Percentiles rank a stretch among this genome's conserved stretches.
Conservation (phyloP, 1,140 invertebrate genomes). For the Marisa cornuarietis region DNA sequence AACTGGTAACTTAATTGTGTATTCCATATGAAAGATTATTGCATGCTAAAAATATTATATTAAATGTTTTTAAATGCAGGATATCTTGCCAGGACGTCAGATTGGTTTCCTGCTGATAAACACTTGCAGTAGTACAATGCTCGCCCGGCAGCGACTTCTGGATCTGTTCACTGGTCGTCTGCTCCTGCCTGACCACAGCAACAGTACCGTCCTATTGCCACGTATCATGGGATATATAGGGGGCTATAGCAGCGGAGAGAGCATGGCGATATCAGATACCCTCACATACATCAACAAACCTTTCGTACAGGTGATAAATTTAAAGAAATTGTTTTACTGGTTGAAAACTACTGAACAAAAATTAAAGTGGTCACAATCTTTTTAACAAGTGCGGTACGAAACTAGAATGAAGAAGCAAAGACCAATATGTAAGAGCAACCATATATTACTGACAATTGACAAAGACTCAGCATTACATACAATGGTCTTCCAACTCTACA, state of each 20-base stretch:
- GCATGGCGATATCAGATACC: conserved; percentile 17
- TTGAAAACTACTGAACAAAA: no score
- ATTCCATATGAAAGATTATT: background rate
- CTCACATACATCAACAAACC: background rate
- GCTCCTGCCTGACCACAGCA: conserved; percentile 62
- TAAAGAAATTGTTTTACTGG: no score
- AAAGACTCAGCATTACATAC: no score
- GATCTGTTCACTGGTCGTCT: background rate
- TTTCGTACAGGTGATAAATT: conserved; percentile 6
- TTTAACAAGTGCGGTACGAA: no score
- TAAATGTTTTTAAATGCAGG: background rate
- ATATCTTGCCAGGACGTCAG: background rate
- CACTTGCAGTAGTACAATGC: background rate
- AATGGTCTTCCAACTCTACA: no score
- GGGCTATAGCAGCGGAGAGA: conserved; percentile 13
- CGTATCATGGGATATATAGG: conserved; percentile 32
- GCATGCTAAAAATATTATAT: background rate
- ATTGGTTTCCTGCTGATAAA: conserved; percentile 15
- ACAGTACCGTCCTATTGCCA: conserved; percentile 71
- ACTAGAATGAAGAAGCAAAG: no score
- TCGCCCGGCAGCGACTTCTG: conserved; percentile 2
- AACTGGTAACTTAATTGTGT: no score
- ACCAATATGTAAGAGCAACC: no score
- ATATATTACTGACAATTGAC: no score
- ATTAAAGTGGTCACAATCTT: no score